Conservation (phyloP, 2,113 vertebrate genomes). For the Toxotes jaculatrix region DNA sequence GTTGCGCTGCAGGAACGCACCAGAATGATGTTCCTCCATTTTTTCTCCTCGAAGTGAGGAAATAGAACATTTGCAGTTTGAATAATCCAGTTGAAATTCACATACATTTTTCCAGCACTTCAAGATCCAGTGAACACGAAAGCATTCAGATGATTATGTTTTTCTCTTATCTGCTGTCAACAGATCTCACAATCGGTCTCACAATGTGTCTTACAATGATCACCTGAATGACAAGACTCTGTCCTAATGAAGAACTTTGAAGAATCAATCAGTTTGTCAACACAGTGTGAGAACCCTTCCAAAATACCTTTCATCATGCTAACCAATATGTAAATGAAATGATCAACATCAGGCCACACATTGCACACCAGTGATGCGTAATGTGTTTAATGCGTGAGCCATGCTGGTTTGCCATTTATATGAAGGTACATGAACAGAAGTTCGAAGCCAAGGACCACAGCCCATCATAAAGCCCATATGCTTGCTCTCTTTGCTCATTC, state of each 20-base stretch:
- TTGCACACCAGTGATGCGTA: neutral
- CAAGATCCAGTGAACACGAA: no score
- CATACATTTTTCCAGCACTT: no score
- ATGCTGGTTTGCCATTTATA: neutral
- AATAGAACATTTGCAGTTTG: no score
- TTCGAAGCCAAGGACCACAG: slow-evolving; percentile 4
- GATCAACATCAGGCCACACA: slow-evolving; percentile 14
- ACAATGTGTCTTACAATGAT: neutral
- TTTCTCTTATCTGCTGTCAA: slow-evolving; percentile 10
- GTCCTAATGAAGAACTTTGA: no score
- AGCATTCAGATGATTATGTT: neutral
- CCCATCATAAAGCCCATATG: slow-evolving; percentile 39
- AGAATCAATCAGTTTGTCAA: neutral
- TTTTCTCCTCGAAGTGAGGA: no score
- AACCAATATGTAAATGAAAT: slow-evolving; percentile 5
- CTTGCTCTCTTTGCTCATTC: slow-evolving; percentile 6
- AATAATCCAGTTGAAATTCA: no score
- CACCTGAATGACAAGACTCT: neutral
- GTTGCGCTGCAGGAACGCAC: no score
- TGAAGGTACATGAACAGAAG: slow-evolving; percentile 28
- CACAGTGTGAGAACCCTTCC: slow-evolving; percentile 10
- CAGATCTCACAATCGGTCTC: neutral
- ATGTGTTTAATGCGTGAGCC: slow-evolving; percentile 27
- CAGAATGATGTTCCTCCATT: no score
- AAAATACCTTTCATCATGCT: slow-evolving; percentile 16